Conservation (phyloP, 2,888 invertebrate species). For the Arge pagana region DNA sequence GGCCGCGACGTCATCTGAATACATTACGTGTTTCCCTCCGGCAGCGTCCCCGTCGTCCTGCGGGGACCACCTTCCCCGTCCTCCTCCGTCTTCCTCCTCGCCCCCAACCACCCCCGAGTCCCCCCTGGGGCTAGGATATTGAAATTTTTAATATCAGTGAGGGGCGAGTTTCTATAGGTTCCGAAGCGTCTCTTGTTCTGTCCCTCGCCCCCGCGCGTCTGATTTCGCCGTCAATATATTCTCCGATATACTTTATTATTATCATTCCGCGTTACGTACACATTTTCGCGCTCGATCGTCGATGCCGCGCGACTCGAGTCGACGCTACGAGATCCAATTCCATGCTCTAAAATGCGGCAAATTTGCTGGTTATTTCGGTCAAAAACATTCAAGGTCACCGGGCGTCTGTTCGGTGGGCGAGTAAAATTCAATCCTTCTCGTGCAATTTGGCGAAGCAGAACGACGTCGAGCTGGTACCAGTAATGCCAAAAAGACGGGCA, state of each 20-base stretch:
- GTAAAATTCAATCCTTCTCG: too few species aligned
- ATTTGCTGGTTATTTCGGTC: too few species aligned
- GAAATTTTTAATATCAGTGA: slow-evolving; percentile 59
- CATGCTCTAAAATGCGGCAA: too few species aligned
- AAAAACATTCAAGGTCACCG: too few species aligned
- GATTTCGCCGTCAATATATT: slow-evolving; percentile 22
- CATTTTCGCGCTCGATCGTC: too few species aligned
- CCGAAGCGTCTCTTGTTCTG: slow-evolving; percentile 18
- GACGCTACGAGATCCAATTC: too few species aligned
- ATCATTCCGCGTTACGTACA: slow-evolving; percentile 12
- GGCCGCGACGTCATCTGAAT: slow-evolving; percentile 59
- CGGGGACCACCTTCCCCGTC: slow-evolving; percentile 14
- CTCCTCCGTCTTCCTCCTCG: slow-evolving; percentile 1
- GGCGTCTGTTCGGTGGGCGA: too few species aligned
- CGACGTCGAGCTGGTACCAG: too few species aligned
- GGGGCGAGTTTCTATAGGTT: slow-evolving; percentile 37
- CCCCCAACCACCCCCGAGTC: neutral
- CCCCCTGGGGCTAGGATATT: slow-evolving; percentile 59
- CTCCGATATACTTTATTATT: slow-evolving; percentile 22
- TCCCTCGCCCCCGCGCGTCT: slow-evolving; percentile 19
- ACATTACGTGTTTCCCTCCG: slow-evolving; percentile 57
- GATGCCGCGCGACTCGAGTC: too few species aligned
- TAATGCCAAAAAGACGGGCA: too few species aligned
- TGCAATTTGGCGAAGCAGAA: too few species aligned
- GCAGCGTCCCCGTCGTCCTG: too few species aligned